Evolutionary conservation across 2,888 invertebrate genomes (phyloP), one percentile per base, ranked within the genome.

Genomic region (Xestobium rufovillosum): DNA sequence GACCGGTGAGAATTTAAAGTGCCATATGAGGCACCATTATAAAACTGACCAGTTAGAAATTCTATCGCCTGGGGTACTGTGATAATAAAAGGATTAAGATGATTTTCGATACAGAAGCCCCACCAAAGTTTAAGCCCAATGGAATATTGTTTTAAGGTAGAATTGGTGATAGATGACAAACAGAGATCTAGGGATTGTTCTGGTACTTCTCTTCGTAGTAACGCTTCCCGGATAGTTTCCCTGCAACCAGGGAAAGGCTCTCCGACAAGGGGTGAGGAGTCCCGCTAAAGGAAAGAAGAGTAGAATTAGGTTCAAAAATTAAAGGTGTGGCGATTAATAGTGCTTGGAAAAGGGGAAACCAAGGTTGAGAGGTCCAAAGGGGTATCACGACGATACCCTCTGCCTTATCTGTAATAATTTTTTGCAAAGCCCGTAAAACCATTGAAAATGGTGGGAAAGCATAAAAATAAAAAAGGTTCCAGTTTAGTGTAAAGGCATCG

Each of bases 371-470:
- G 14, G 39, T 40, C 53, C 48, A 57, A n/a, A 35, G 26, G 6
- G 50, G 55, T 3, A 54, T 51, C 1, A 56, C 49, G 3, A 57
- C 15, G 8, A 55, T 50, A 3, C 53, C 53, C 10, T n/a, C n/a
- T n/a, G n/a, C n/a, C n/a, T n/a, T n/a, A n/a, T n/a, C n/a, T n/a
- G n/a, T n/a, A n/a, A n/a, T n/a, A n/a, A n/a, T n/a, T n/a, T n/a
- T n/a, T n/a, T n/a, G n/a, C n/a, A n/a, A n/a, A n/a, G n/a, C n/a
- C n/a, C n/a, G n/a, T n/a, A n/a, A n/a, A n/a, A n/a, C n/a, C n/a
- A n/a, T n/a, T n/a, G n/a, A n/a, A n/a, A 55, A 57, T 1, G 55
- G 53, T 2, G 55, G 53, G 16, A 55, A 57, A 1, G 54, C 55
- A 42, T 54, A 57, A 38, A 43, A 45, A 8, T n/a, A 29, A 4